phyloP scores from a whole-genome alignment of 2,888 invertebrate genomes.

The Ashinkailepas kermadecensis region DNA sequence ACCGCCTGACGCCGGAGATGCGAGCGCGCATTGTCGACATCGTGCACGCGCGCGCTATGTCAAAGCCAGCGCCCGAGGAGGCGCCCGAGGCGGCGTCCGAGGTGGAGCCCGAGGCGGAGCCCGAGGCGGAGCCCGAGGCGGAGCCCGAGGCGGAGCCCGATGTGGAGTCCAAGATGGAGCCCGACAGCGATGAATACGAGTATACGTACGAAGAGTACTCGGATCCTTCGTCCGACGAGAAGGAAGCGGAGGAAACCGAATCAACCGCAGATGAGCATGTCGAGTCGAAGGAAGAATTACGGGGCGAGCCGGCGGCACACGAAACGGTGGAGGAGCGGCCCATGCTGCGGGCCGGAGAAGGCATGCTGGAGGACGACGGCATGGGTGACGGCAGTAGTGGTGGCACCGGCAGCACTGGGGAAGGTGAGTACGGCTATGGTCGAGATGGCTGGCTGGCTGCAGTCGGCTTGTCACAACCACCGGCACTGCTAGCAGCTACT shows the following conservation, averaged over 20 bases:
- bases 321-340: not conserved
- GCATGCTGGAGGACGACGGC: not conserved
- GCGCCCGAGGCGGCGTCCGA: not conserved
- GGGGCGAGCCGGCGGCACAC: not conserved
- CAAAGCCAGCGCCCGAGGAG: not conserved
- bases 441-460: not conserved
- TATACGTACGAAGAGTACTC: not conserved
- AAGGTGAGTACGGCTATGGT: no score
- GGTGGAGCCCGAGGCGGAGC: not conserved
- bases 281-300: no score
- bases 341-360: not conserved
- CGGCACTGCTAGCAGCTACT: no score
- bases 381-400: not conserved
- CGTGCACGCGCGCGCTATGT: not conserved
- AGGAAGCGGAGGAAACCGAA: no score
- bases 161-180: not conserved
- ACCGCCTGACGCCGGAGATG: not conserved
- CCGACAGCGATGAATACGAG: no score
- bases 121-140: not conserved
- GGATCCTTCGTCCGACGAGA: not conserved
- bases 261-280: no score
- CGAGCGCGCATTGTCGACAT: not conserved
- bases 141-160: not conserved
- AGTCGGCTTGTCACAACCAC: not conserved
- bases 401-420: not conserved